phyloP scores from a whole-genome alignment of 92 coral and sea anemone genomes.

The Scolanthus callimorphus region DNA sequence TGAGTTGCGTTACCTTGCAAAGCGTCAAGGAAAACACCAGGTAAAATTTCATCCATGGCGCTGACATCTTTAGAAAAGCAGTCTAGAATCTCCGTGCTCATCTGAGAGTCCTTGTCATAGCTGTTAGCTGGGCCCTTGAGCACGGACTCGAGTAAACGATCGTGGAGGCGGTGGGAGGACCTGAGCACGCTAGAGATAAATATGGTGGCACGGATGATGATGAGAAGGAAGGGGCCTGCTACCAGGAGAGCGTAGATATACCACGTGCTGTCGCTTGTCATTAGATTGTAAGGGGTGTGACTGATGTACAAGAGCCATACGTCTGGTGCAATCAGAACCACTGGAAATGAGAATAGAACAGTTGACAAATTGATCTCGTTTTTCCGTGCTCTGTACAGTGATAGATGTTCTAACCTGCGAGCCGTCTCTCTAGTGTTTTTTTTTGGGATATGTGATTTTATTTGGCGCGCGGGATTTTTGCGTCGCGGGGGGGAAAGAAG shows the following conservation, averaged over 20 bases:
- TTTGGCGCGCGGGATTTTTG: too few relatives aligned
- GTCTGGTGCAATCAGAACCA: slow-evolving; percentile 75
- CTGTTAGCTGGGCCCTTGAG: slow-evolving; percentile 63
- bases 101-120: slow-evolving; percentile 42
- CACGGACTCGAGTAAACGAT: slow-evolving; percentile 43
- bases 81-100: slow-evolving; percentile 26
- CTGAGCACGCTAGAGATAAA: slow-evolving; percentile 66
- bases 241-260: slow-evolving; percentile 69
- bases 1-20: slow-evolving; percentile 33
- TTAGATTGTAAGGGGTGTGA: slow-evolving; percentile 34
- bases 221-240: slow-evolving; percentile 48
- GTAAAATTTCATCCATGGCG: slow-evolving; percentile 69
- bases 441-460: too few relatives aligned
- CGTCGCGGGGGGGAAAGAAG: too few relatives aligned
- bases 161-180: slow-evolving; percentile 64
- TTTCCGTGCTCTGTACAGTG: too few relatives aligned
- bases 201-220: slow-evolving; percentile 57
- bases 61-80: slow-evolving; percentile 73
- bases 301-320: slow-evolving; percentile 83
- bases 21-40: slow-evolving; percentile 71
- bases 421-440: too few relatives aligned
- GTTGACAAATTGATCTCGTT: too few relatives aligned
- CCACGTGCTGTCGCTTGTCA: slow-evolving; percentile 53
- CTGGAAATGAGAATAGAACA: too few relatives aligned
- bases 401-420: too few relatives aligned